These are phyloP conservation scores for Chascanopsetta lugubris DNA, from an alignment of 2,113 vertebrate species.

Conservation along the genomic window DNA sequence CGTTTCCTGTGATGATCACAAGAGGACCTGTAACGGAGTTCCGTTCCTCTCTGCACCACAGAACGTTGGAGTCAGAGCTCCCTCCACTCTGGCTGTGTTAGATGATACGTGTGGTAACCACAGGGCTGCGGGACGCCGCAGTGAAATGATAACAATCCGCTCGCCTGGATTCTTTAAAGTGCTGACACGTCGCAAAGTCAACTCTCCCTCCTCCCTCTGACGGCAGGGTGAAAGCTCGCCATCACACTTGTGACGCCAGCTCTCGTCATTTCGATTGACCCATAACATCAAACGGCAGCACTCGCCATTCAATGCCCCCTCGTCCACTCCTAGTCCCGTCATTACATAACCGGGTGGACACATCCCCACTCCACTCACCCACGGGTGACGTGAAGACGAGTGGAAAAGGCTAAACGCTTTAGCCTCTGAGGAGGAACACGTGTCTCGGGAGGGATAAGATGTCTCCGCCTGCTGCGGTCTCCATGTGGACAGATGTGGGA, in stretches of 20 bases:
- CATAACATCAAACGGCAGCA: constrained; percentile 19
- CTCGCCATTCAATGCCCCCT: constrained; percentile 20
- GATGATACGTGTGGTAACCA: no score
- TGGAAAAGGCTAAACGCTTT: constrained; percentile 33
- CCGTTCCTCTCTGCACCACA: no score
- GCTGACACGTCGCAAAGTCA: no score
- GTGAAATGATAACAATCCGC: no score
- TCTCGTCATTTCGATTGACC: neutral
- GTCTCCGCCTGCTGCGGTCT: constrained; percentile 40
- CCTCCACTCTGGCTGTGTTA: no score
- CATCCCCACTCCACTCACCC: constrained; percentile 22
- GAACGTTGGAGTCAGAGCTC: no score
- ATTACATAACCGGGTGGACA: constrained; percentile 39
- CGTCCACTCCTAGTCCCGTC: neutral
- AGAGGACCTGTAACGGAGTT: no score
- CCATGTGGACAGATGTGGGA: constrained; percentile 30
- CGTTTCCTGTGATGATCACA: no score
- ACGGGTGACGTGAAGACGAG: constrained; percentile 5
- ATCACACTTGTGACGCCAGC: constrained; percentile 1
- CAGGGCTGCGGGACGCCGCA: no score
- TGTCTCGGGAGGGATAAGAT: constrained; percentile 49
- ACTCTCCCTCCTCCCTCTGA: neutral
- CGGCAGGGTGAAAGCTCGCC: neutral
- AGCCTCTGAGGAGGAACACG: constrained; percentile 42
- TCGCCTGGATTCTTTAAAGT: no score